Evolutionary conservation across 2,113 vertebrate species (phyloP), one percentile per base, ranked within the genome.

Genomic region (Sialia sialis): DNA sequence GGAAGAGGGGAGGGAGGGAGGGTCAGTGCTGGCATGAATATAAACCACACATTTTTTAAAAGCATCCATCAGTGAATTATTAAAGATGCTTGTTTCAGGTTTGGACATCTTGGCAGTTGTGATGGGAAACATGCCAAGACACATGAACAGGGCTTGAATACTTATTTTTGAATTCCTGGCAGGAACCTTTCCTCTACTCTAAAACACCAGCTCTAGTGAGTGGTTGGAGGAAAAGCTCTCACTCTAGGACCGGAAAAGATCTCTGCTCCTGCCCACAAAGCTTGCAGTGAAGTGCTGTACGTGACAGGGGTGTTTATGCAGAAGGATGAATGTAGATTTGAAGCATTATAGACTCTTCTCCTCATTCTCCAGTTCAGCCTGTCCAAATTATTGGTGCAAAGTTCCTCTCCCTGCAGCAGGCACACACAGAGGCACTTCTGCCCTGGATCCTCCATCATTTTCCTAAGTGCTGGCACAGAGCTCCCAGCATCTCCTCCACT

Each of bases 81-180:
- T 96, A 98, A 98, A 91, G 91, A 96, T 79, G 58, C 94, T 93
- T 26, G 20, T 87, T 96, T 95, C 92, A 94, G 89, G 94, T 96
- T 97, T 89, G 96, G 94, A 92, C 95, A 91, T 97, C 93, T 97
- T 97, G 97, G 96, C 97, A 93, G 43, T 75, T 82, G 32, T 20
- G 84, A 62, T 29, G 81, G 97, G 95, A 95, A 89, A 27, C 0
- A 3, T 16, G 96, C 97, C 98, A 98, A 96, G 88, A 94, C 93
- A 66, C 89, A 87, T 23, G 94, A 96, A 66, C 77, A 74, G 3
- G 13, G 59, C 19, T 36, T 87, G 89, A 95, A 96, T 91, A 93
- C 77, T 94, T 94, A 70, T 82, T 83, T 91, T 78, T 82, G 39
- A 43, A 59, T 82, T 96, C 66, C 97, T 97, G 96, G 96, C 96